Evolutionary conservation across 2,888 invertebrate species (phyloP).

Genomic region (Strigamia maritima): DNA sequence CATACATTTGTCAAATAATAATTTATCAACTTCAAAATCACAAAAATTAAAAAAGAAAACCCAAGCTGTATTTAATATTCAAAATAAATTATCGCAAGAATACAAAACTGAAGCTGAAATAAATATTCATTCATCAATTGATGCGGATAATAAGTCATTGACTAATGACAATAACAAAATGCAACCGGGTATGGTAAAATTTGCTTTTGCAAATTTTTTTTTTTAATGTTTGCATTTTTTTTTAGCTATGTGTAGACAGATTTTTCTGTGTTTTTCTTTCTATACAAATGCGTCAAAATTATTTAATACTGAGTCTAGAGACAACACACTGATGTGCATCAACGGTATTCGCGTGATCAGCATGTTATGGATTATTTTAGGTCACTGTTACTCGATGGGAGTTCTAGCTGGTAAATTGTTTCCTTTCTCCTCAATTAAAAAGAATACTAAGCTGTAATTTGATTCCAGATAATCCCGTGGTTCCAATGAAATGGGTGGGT

Average conservation of each 20-base stretch:
- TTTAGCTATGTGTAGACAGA: background rate
- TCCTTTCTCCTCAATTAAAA: background rate
- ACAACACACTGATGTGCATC: constrained; percentile 50
- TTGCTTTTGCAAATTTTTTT: background rate
- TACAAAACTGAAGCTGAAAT: background rate
- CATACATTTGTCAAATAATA: too few relatives aligned
- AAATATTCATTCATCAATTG: background rate
- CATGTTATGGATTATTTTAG: constrained; percentile 60
- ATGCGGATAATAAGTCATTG: background rate
- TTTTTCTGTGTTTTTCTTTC: background rate
- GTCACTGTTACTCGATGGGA: constrained; percentile 52
- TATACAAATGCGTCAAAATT: background rate
- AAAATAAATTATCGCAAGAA: background rate
- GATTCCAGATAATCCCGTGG: background rate
- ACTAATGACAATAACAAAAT: background rate
- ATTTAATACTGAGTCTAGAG: background rate
- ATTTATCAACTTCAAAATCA: background rate
- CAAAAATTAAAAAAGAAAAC: background rate
- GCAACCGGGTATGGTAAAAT: background rate
- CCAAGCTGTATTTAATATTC: background rate
- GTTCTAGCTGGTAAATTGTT: background rate
- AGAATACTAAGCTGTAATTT: background rate
- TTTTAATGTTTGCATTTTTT: background rate
- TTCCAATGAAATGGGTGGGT: background rate
- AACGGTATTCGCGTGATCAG: constrained; percentile 59